Percentiles rank a stretch among this genome's conserved stretches.
Conservation (phyloP, 37 sponge, comb jelly and placozoan genomes). For the Halisarca cf. caerulea region DNA sequence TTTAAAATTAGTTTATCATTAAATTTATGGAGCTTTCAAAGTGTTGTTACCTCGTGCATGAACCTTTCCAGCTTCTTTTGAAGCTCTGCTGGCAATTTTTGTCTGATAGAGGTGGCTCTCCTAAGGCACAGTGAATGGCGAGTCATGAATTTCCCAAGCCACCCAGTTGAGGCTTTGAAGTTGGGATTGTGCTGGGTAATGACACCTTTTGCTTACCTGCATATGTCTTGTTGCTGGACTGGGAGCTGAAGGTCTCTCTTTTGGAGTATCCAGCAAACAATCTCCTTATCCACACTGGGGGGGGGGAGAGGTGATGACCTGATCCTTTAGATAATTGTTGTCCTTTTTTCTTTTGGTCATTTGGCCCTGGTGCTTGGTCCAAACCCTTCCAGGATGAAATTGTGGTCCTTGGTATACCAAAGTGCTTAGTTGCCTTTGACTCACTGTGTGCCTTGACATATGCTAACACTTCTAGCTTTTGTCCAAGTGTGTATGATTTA, state of each 20-base stretch:
- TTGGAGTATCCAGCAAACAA: conserved; percentile 7
- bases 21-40: background rate
- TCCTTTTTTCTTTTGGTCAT: too few species aligned
- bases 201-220: background rate
- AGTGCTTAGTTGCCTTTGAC: background rate
- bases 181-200: background rate
- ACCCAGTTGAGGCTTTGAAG: conserved; percentile 44
- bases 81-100: conserved; percentile 28
- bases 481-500: too few species aligned
- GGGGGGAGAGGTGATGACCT: conserved; percentile 8
- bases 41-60: background rate
- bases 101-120: conserved; percentile 17
- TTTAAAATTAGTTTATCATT: background rate
- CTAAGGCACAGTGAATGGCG: conserved; percentile 4
- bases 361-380: too few species aligned
- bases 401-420: background rate
- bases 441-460: background rate
- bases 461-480: background rate
- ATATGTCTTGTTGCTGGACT: background rate
- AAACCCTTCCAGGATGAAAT: background rate
- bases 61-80: conserved; percentile 30
- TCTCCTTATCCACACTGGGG: too few species aligned
- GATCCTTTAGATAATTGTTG: background rate
- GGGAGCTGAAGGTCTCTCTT: conserved; percentile 12
- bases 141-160: conserved; percentile 30